These are phyloP conservation scores for Trypoxylus dichotomus DNA, from an alignment of 1,140 invertebrate species.

Conservation along the genomic window DNA sequence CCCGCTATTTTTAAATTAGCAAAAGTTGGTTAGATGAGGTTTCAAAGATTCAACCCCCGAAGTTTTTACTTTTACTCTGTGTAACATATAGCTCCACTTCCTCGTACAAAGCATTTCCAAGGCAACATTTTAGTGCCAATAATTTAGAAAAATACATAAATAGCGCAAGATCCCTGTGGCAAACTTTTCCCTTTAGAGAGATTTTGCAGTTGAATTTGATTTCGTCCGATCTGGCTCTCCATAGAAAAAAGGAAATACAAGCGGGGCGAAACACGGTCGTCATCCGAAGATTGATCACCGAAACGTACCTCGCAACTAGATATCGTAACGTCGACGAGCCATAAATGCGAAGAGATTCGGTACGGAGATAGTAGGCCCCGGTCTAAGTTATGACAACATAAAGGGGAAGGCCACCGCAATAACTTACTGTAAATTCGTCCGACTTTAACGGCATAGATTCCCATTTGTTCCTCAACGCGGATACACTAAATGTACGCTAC, in stretches of 20 bases:
- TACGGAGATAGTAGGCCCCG: slow-evolving; percentile 10
- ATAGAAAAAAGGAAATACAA: not conserved
- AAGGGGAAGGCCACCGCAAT: slow-evolving; percentile 18
- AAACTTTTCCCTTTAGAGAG: too few species aligned
- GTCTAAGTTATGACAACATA: slow-evolving; percentile 23
- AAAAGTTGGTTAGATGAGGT: too few species aligned
- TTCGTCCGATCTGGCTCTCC: not conserved
- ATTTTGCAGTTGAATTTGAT: not conserved
- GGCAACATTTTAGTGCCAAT: too few species aligned
- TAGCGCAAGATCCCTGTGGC: too few species aligned
- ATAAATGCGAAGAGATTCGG: slow-evolving; percentile 23
- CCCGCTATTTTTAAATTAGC: too few species aligned
- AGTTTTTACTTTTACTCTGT: too few species aligned
- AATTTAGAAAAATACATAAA: too few species aligned
- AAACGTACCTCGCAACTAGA: slow-evolving; percentile 15
- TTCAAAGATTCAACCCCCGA: too few species aligned
- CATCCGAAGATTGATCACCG: slow-evolving; percentile 20
- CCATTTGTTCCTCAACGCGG: slow-evolving; percentile 10
- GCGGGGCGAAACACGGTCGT: not conserved
- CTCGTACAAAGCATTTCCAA: too few species aligned
- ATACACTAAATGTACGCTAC: not conserved
- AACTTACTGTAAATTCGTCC: slow-evolving; percentile 14
- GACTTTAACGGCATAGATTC: slow-evolving; percentile 18
- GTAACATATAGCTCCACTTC: too few species aligned
- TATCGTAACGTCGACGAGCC: slow-evolving; percentile 11